Conservation (phyloP, 2,113 vertebrate species). For the Trematocara zebra region DNA sequence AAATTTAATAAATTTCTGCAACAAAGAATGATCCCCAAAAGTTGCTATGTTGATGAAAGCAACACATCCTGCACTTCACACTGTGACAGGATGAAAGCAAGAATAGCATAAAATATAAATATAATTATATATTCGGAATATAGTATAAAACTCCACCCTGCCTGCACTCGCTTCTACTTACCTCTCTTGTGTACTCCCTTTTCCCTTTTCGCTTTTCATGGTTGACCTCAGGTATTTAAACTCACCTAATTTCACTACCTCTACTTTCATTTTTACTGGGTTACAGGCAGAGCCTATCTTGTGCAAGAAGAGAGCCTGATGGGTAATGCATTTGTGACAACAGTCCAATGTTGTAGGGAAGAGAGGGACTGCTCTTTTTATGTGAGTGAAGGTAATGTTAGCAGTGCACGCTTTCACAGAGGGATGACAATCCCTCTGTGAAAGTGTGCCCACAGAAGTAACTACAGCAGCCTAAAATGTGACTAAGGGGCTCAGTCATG, state of each 20-base stretch:
- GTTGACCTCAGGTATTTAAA: neutral
- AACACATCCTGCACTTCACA: neutral
- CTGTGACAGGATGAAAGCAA: neutral
- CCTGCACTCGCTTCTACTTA: neutral
- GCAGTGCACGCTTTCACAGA: neutral
- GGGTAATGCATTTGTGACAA: neutral
- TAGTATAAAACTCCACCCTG: neutral
- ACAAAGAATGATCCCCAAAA: neutral
- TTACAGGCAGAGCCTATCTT: neutral
- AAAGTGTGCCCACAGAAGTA: neutral
- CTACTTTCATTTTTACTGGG: neutral
- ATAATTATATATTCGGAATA: neutral
- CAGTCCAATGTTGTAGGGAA: neutral
- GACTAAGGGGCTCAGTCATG: neutral
- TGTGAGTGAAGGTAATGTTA: neutral
- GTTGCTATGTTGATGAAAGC: neutral
- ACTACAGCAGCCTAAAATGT: neutral
- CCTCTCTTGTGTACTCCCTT: neutral
- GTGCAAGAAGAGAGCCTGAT: neutral
- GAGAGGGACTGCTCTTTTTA: neutral
- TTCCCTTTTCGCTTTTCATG: neutral
- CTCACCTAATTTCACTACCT: neutral
- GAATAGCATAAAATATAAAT: neutral
- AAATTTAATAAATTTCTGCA: neutral
- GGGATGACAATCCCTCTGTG: accelerated